Base-by-base conservation (phyloP, 2,113 vertebrate species). In the Sander lucioperca region DNA sequence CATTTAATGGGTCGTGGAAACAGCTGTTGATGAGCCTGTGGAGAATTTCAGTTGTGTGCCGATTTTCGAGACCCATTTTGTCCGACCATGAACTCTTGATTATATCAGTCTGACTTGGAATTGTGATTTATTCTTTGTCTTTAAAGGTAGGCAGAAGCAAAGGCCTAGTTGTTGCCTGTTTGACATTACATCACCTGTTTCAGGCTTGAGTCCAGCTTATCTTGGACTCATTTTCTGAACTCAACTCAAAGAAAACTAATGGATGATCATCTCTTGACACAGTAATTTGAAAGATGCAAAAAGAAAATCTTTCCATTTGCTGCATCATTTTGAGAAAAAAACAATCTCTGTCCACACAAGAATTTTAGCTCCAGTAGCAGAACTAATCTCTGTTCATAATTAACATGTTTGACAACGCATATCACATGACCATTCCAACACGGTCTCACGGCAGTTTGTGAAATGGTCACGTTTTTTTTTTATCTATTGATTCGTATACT, bases 161-260 rank as follows among this genome's bases (percentile, higher is more conserved):
- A 43, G 39, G 39, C 39, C 8, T 39, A 39, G 39, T 39, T 39
- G 39, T 39, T 39, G 36, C 8, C 8, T 39, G 36, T 47, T 47
- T 54, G 19, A 9, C n/a, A 9, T 64, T 45, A 53, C 47, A 12
- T 59, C 53, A 63, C n/a, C 7, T 51, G 53, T 15, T 71, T 50
- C 13, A 27, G 15, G 53, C 19, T 67, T 5, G n/a, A 84, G 48
- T 51, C 9, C 58, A 76, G 50, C 62, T 68, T 50, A 57, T 56
- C 33, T 21, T 53, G n/a, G 36, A 27, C 15, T 54, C 15, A 43
- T 43, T 30, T 57, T 56, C 10, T 54, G 16, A 54, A 57, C 15
- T 19, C 25, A 33, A 14, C 25, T 11, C 27, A 16, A 57, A 25
- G 16, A 54, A 18, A 53, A 53, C 33, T 43, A 3, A 12, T 12